Evolutionary conservation across 1,140 invertebrate species (phyloP).

Genomic region (Diorhabda elongata): DNA sequence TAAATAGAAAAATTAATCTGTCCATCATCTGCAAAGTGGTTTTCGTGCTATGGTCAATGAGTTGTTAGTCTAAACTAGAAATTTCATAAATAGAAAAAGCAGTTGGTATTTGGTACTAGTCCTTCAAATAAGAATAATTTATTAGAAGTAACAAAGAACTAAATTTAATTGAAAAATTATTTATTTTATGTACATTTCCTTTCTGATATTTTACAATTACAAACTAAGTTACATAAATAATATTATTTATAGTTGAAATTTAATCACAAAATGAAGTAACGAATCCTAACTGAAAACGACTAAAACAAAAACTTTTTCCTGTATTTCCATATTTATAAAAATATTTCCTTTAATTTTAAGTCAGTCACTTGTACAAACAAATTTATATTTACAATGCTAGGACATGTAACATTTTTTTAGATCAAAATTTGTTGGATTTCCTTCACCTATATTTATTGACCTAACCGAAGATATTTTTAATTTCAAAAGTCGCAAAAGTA

Average conservation of each 20-base stretch:
- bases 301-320: background rate
- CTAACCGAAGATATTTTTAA: too few relatives aligned
- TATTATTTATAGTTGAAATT: constrained; percentile 1
- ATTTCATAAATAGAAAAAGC: too few relatives aligned
- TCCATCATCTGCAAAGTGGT: too few relatives aligned
- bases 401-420: too few relatives aligned
- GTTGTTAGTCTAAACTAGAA: too few relatives aligned
- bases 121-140: too few relatives aligned
- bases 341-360: constrained; percentile 1
- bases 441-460: too few relatives aligned
- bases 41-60: too few relatives aligned
- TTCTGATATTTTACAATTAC: constrained; percentile 20
- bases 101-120: too few relatives aligned
- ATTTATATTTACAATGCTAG: background rate
- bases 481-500: too few relatives aligned
- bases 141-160: background rate
- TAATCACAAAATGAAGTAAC: constrained; percentile 9
- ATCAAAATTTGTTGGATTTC: too few relatives aligned
- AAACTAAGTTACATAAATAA: constrained; percentile 17
- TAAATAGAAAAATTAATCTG: too few relatives aligned
- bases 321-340: constrained; percentile 11
- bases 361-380: background rate
- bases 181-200: constrained; percentile 20
- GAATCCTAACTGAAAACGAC: constrained; percentile 3
- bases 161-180: constrained; percentile 16